Evolutionary conservation across 2,113 vertebrate species (phyloP).

Genomic region (Forbesichthys agassizii): DNA sequence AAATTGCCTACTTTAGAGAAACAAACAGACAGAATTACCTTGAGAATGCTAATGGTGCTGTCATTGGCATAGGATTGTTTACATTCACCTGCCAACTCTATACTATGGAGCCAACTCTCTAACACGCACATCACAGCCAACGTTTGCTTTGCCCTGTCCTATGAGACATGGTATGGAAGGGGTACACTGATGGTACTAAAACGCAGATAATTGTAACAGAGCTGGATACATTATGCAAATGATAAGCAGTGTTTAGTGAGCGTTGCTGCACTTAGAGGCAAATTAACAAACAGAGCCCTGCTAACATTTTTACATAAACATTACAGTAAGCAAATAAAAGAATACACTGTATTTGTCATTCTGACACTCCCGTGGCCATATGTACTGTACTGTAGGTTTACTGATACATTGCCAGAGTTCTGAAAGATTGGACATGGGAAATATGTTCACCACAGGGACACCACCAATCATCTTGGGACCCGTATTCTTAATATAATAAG

Average conservation of each 20-base stretch:
- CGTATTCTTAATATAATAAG: too few species aligned
- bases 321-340: conserved; percentile 21
- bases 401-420: conserved; percentile 23
- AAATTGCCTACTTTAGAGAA: conserved; percentile 27
- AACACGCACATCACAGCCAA: conserved; percentile 42
- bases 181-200: conserved; percentile 35
- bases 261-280: conserved; percentile 48
- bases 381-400: conserved; percentile 16
- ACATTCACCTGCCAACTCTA: conserved; percentile 48
- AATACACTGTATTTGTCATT: too few species aligned
- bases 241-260: conserved; percentile 54
- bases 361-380: not conserved
- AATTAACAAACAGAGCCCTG: conserved; percentile 55
- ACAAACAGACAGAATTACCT: conserved; percentile 51
- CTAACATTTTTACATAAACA: conserved; percentile 29
- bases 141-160: conserved; percentile 37
- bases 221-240: conserved; percentile 52
- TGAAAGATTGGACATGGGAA: not conserved
- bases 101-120: too few species aligned
- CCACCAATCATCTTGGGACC: too few species aligned
- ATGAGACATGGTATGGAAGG: conserved; percentile 17
- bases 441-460: not conserved
- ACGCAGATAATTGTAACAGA: conserved; percentile 23
- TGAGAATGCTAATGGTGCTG: conserved; percentile 58
- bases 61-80: conserved; percentile 46